phyloP scores from a whole-genome alignment of 2,888 invertebrate species.

The Omphaloscelis lunosa region DNA sequence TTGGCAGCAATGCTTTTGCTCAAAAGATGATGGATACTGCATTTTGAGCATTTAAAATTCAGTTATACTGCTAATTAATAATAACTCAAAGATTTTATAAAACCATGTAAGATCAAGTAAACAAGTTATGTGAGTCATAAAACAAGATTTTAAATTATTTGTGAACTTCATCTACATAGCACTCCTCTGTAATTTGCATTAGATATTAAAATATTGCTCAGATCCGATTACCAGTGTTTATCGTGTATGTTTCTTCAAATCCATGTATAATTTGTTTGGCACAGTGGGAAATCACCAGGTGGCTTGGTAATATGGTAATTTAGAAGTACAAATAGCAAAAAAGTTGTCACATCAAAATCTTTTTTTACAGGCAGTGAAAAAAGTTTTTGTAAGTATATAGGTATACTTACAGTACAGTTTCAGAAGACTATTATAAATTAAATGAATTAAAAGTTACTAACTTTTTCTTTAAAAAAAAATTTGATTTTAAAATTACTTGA shows the following conservation, averaged over 20 bases:
- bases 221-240: constrained; percentile 58
- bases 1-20: not conserved
- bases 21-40: not conserved
- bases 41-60: not conserved
- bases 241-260: constrained; percentile 49
- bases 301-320: constrained; percentile 18
- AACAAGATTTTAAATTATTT: constrained; percentile 55
- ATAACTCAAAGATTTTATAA: constrained; percentile 5
- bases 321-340: not conserved
- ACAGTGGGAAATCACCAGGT: constrained; percentile 42
- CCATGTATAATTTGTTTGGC: constrained; percentile 43
- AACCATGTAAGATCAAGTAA: constrained; percentile 41
- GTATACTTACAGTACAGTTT: not conserved
- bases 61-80: constrained; percentile 9
- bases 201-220: constrained; percentile 44
- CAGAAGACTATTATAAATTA: not conserved
- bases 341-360: not conserved
- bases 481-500: no score
- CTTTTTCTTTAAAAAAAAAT: not conserved
- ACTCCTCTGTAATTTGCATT: constrained; percentile 61
- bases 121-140: constrained; percentile 55
- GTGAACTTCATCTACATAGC: constrained; percentile 36
- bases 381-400: not conserved
- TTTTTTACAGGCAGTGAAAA: not conserved
- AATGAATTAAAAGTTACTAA: not conserved